Evolutionary conservation across 2,888 invertebrate genomes (phyloP).

Genomic region (Tachina lurida): DNA sequence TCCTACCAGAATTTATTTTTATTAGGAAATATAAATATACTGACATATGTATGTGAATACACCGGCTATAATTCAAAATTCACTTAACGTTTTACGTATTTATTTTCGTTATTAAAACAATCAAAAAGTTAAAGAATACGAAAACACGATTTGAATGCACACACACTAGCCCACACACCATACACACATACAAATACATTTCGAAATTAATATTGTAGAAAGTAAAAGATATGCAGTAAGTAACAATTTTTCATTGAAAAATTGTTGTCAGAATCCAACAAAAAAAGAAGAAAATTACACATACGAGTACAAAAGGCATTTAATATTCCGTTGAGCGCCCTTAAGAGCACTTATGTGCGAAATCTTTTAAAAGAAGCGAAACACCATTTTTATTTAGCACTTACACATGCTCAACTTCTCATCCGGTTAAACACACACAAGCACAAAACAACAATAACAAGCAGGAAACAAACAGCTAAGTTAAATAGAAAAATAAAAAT

Average conservation of each 20-base stretch:
- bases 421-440: constrained; percentile 66
- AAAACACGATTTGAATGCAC: constrained; percentile 26
- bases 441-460: constrained; percentile 37
- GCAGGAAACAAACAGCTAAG: constrained; percentile 60
- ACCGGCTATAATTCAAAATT: neutral
- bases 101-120: constrained; percentile 35
- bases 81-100: neutral
- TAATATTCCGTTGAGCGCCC: constrained; percentile 70
- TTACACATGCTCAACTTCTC: constrained; percentile 71
- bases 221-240: constrained; percentile 46
- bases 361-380: constrained; percentile 71
- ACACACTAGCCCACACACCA: neutral
- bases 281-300: constrained; percentile 59
- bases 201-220: constrained; percentile 23
- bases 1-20: too few species aligned
- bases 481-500: constrained; percentile 42
- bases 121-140: constrained; percentile 30
- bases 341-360: constrained; percentile 74
- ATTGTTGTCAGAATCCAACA: constrained; percentile 59
- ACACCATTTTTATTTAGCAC: constrained; percentile 73
- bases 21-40: too few species aligned
- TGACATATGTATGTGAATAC: neutral
- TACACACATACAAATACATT: neutral
- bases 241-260: constrained; percentile 60
- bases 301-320: constrained; percentile 67